Percentiles rank a stretch among this genome's conserved stretches.
Conservation (phyloP, 2,797 vertebrate genomes). For the Threskiornis aethiopicus region DNA sequence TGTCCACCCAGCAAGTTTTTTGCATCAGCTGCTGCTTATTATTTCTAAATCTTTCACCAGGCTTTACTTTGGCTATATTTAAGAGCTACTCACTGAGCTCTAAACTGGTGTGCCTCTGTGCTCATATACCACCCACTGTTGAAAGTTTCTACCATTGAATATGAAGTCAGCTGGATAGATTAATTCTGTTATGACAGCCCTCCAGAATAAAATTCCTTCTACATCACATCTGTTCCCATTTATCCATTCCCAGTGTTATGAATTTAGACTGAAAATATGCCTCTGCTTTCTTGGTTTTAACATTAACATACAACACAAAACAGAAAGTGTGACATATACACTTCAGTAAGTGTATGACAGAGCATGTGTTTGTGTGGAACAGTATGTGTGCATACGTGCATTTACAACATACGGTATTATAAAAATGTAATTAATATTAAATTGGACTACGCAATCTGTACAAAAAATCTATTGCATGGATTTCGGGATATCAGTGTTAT, state of each 20-base stretch:
- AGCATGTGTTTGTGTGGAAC: not conserved
- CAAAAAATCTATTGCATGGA: not conserved
- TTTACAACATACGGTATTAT: not conserved
- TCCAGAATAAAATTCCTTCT: slow-evolving; percentile 29
- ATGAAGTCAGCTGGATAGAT: slow-evolving; percentile 42
- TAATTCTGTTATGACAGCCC: slow-evolving; percentile 29
- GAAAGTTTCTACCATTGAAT: not conserved
- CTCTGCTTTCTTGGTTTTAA: not conserved
- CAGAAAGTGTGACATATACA: not conserved
- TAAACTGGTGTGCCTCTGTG: not conserved
- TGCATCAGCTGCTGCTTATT: slow-evolving; percentile 6
- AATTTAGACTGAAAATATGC: not conserved
- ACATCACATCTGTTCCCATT: slow-evolving; percentile 35
- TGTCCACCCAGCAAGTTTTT: not conserved
- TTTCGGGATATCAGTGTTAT: not conserved
- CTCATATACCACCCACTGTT: slow-evolving; percentile 30
- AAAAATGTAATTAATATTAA: not conserved
- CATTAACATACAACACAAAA: not conserved
- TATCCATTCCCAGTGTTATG: not conserved
- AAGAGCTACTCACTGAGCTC: slow-evolving; percentile 1
- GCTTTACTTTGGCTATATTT: slow-evolving; percentile 4
- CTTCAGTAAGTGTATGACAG: not conserved
- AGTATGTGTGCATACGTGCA: not conserved
- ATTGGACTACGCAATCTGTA: not conserved
- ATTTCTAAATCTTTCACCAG: slow-evolving; percentile 4